Conservation (phyloP, 2,888 invertebrate species). For the Brachypalpus laphriformis region DNA sequence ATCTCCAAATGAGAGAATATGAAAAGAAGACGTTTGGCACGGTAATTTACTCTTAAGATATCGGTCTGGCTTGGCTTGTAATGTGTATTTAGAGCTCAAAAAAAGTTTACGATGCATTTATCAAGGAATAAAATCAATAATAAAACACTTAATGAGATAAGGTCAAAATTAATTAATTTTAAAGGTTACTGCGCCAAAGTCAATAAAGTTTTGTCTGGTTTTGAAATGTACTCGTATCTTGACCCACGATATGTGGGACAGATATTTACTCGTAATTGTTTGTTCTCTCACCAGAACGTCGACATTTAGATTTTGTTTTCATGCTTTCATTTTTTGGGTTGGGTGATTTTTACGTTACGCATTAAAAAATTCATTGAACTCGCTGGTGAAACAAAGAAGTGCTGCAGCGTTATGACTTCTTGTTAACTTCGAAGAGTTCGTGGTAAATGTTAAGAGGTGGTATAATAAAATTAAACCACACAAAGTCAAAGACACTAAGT, state of each 20-base stretch:
- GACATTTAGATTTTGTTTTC: constrained; percentile 19
- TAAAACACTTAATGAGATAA: not conserved
- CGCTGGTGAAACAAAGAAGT: not conserved
- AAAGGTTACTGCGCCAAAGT: not conserved
- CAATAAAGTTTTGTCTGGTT: constrained; percentile 12
- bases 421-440: constrained; percentile 1
- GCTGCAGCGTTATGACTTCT: constrained; percentile 19
- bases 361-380: constrained; percentile 46
- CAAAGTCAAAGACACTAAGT: constrained; percentile 10
- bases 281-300: constrained; percentile 7
- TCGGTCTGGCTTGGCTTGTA: not conserved
- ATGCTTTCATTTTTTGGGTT: not conserved
- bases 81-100: not conserved
- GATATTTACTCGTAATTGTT: not conserved
- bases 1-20: not conserved
- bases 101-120: constrained; percentile 9
- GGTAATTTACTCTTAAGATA: not conserved
- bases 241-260: constrained; percentile 19
- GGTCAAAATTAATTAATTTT: constrained; percentile 21
- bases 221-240: not conserved
- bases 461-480: constrained; percentile 13
- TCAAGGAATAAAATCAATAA: constrained; percentile 11
- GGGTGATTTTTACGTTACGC: constrained; percentile 16
- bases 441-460: constrained; percentile 1
- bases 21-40: not conserved